Conservation (phyloP, 1,140 invertebrate species). For the Saccostrea cuccullata region DNA sequence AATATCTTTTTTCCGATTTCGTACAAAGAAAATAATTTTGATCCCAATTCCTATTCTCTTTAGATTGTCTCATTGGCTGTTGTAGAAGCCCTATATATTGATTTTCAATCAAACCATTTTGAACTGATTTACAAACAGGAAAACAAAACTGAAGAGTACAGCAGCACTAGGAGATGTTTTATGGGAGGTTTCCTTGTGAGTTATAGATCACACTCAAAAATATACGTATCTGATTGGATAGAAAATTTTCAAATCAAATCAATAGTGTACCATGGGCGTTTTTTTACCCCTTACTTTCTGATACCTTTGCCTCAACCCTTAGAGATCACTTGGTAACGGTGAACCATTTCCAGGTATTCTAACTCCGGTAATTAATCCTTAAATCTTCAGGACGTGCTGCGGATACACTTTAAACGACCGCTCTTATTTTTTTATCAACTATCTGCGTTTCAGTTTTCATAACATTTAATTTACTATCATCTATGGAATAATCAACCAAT, state of each 20-base stretch:
- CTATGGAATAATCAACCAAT: no score
- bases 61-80: background rate
- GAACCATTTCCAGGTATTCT: background rate
- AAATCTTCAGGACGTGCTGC: background rate
- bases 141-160: background rate
- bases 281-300: background rate
- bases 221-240: background rate
- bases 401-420: background rate
- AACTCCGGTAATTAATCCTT: background rate
- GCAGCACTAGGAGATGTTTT: background rate
- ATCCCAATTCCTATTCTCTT: background rate
- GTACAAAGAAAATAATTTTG: background rate
- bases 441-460: background rate
- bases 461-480: background rate
- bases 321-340: background rate
- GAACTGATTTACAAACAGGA: background rate
- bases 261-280: background rate
- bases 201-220: background rate
- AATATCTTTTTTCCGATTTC: no score
- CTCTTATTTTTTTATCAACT: background rate
- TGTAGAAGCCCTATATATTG: background rate
- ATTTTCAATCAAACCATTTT: background rate
- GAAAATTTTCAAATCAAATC: background rate
- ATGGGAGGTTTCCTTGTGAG: background rate
- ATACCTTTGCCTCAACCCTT: background rate